Evolutionary conservation across 2,797 vertebrate species (phyloP).

Genomic region (Pygocentrus nattereri): DNA sequence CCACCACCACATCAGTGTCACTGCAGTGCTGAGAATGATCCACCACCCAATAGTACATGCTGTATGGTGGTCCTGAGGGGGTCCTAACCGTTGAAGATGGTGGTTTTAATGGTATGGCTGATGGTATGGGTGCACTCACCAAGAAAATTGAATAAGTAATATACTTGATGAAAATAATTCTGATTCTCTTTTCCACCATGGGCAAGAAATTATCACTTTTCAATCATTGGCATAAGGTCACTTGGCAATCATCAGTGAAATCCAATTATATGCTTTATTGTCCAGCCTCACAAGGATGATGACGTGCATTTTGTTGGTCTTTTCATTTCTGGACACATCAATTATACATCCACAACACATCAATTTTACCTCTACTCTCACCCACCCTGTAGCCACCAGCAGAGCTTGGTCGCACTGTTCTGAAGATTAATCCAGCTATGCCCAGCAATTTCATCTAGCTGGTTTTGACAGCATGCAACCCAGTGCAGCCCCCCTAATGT

Average conservation of each 20-base stretch:
- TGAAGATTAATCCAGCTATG: conserved; percentile 44
- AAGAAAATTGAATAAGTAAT: too few relatives aligned
- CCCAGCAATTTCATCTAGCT: conserved; percentile 51
- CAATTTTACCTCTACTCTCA: not conserved
- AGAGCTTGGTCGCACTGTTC: conserved; percentile 16
- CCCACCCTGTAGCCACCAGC: conserved; percentile 18
- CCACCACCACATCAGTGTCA: too few relatives aligned
- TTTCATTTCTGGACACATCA: conserved; percentile 23
- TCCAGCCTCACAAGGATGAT: not conserved
- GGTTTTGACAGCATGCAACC: conserved; percentile 68
- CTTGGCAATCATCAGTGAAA: not conserved
- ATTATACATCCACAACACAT: conserved; percentile 1
- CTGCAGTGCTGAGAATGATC: too few relatives aligned
- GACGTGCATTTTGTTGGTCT: conserved; percentile 27
- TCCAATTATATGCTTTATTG: not conserved
- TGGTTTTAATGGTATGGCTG: too few relatives aligned
- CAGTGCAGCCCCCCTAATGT: conserved; percentile 64
- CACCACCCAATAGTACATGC: too few relatives aligned
- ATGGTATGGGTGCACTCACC: too few relatives aligned
- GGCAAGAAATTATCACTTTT: too few relatives aligned
- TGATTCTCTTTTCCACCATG: too few relatives aligned
- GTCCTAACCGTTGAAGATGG: too few relatives aligned
- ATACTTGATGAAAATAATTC: too few relatives aligned
- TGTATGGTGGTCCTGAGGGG: too few relatives aligned
- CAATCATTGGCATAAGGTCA: too few relatives aligned